Evolutionary conservation across 35 echinoderm and acorn worm genomes (phyloP).

Genomic region (Holothuria glaberrima): DNA sequence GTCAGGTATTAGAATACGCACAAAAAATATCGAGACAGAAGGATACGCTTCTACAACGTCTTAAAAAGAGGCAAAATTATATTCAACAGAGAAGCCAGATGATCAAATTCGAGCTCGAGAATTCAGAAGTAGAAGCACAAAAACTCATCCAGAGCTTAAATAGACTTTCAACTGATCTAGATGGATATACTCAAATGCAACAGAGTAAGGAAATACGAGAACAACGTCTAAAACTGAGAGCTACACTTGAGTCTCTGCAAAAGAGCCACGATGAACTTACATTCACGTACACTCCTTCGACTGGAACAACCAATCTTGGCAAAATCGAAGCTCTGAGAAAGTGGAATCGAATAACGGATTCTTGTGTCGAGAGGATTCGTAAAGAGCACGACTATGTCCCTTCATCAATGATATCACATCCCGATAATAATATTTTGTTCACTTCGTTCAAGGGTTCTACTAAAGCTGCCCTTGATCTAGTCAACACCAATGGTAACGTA

Average conservation of each 20-base stretch:
- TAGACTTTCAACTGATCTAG: background rate
- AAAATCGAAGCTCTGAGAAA: constrained; percentile 19
- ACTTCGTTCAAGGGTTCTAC: constrained; percentile 29
- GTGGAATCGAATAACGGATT: background rate
- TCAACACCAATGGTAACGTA: constrained; percentile 14
- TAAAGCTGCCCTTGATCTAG: constrained; percentile 28
- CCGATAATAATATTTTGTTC: background rate
- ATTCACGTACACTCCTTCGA: background rate
- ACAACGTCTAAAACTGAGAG: background rate
- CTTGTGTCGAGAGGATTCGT: background rate
- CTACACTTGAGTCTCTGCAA: background rate
- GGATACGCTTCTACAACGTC: background rate
- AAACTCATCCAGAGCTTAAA: background rate
- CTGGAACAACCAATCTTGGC: background rate
- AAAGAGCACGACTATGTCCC: background rate
- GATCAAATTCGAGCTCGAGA: background rate
- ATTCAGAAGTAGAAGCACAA: background rate
- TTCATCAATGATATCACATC: background rate
- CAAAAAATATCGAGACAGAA: background rate
- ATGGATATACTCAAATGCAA: constrained; percentile 11
- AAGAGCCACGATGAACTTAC: background rate
- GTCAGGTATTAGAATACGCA: background rate
- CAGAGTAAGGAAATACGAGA: background rate
- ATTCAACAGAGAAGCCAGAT: background rate
- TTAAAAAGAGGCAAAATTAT: background rate